Conservation (phyloP, 2,113 vertebrate genomes). For the Pterocles burchelli region DNA sequence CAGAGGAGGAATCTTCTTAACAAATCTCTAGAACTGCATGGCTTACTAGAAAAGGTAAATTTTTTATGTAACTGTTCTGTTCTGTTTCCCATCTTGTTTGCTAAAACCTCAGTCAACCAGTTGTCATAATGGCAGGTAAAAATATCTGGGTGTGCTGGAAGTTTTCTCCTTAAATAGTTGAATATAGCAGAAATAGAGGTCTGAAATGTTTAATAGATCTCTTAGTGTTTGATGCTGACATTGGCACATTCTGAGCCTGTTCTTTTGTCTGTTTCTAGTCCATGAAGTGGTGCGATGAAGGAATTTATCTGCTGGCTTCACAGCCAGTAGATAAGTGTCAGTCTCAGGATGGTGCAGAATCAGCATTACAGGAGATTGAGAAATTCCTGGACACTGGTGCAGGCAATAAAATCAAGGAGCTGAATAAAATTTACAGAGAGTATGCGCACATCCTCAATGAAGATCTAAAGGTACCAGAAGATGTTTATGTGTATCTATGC, state of each 20-base stretch:
- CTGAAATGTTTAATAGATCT: background rate
- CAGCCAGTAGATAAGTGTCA: constrained; percentile 97
- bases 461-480: constrained; percentile 84
- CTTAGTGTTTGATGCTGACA: background rate
- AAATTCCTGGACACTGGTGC: constrained; percentile 85
- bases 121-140: background rate
- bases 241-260: background rate
- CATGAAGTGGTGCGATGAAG: constrained; percentile 92
- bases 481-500: fast-evolving
- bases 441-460: constrained; percentile 86
- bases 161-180: background rate
- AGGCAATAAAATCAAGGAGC: constrained; percentile 84
- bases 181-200: background rate
- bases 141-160: background rate
- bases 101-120: background rate
- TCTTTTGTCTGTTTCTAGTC: constrained; percentile 74
- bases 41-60: constrained; percentile 85
- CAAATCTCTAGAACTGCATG: constrained; percentile 88
- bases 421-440: constrained; percentile 79
- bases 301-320: constrained; percentile 93
- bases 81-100: background rate
- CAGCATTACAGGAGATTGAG: constrained; percentile 93
- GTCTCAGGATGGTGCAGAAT: constrained; percentile 94
- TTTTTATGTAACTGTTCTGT: background rate
- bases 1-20: constrained; percentile 79